phyloP scores from a whole-genome alignment of 2,888 invertebrate species.

The Apodemia mormo region DNA sequence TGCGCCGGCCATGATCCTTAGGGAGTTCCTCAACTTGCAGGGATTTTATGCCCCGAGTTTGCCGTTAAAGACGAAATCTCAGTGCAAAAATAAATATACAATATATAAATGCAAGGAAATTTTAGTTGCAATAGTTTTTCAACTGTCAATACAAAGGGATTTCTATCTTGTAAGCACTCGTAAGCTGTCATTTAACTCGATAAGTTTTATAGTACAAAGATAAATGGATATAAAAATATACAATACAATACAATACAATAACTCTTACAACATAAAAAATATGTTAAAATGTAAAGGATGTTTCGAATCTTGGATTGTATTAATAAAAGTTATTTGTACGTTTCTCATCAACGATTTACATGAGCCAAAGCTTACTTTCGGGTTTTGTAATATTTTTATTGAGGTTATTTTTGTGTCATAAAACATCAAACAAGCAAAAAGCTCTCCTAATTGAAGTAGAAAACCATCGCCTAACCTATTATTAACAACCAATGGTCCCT shows the following conservation, averaged over 20 bases:
- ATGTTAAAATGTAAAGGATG: not conserved
- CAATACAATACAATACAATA: no score
- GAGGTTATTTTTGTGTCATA: no score
- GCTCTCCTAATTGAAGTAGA: no score
- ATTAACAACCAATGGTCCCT: no score
- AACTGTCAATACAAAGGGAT: not conserved
- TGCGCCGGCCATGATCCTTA: not conserved
- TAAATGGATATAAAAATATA: not conserved
- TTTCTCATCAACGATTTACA: no score
- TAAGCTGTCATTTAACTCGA: not conserved
- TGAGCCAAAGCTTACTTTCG: no score
- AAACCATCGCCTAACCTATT: no score
- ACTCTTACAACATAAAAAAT: no score
- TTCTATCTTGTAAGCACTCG: not conserved
- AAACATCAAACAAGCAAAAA: no score
- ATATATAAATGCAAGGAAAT: not conserved
- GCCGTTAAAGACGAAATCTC: not conserved
- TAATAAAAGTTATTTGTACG: no score
- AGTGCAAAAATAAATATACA: not conserved
- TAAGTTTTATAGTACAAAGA: not conserved
- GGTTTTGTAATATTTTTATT: no score
- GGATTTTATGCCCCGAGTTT: not conserved
- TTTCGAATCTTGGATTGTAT: no score
- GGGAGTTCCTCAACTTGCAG: constrained; percentile 4
- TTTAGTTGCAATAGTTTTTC: not conserved